Base-by-base conservation (phyloP, 2,113 vertebrate species). In the Bos indicus region DNA sequence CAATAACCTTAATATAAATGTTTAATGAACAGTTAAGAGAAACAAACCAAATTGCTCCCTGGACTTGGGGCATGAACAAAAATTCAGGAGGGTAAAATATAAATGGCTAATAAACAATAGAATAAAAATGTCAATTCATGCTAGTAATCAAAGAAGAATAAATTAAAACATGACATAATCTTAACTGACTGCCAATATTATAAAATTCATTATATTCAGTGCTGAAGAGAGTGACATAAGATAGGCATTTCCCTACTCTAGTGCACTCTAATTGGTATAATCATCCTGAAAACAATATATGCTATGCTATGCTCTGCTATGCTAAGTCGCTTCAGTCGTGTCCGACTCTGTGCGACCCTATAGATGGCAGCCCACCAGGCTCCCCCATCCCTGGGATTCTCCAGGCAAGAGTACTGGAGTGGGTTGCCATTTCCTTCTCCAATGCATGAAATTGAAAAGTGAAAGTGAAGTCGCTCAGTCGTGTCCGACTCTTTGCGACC, bases 71-170 rank as follows among this genome's bases (percentile, higher is more conserved):
- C n/a, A 54, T 56, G 51, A 92, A 62, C 48, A 51, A 52, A 94
- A 93, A 71, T 88, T 93, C 86, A 90, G 48, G 78, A 51, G 81
- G 48, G 96, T 82, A n/a, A 95, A 95, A 83, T 56, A 96, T 60
- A 80, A 93, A 91, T 84, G 19, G 46, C 51, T 92, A 84, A 51
- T 15, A 94, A 95, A 89, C 7, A 80, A 51, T 28, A 85, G 26
- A 77, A 52, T 87, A 94, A 87, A 87, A 96, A 96, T 46, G 23
- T 21, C 51, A 92, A 52, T n/a, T 56, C 71, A 86, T 33, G 71
- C 43, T 54, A 87, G 13, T 60, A 85, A 92, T 40, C 60, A 87
- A 87, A 96, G 52, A 89, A 84, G 64, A 93, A 15, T 78, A 94
- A 86, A 85, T 87, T 59, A 90, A 94, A 90, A 52, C 14, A 92